Conservation (phyloP, 2,888 invertebrate genomes). For the Prosapia bicincta region DNA sequence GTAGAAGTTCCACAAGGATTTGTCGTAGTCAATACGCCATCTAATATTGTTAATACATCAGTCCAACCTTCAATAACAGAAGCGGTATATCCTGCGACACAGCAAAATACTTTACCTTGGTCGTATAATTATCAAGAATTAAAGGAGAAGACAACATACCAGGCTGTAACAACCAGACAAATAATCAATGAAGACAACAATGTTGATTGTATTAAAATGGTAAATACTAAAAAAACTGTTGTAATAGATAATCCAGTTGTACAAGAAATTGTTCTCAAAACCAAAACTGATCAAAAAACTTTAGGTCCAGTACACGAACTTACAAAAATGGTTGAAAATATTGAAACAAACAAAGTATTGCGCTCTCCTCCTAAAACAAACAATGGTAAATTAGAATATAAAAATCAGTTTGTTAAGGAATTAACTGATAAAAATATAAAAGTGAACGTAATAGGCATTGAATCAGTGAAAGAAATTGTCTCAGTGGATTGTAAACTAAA, state of each 20-base stretch:
- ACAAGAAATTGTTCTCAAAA: conserved; percentile 9
- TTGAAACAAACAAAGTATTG: background rate
- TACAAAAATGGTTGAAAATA: conserved; percentile 16
- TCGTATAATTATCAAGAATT: conserved; percentile 35
- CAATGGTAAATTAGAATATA: background rate
- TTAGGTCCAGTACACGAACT: background rate
- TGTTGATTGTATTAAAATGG: conserved; percentile 33
- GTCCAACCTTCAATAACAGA: background rate
- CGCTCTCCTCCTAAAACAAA: background rate
- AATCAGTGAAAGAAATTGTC: background rate
- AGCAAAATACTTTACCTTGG: conserved; percentile 24
- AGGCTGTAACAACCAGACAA: conserved; percentile 30
- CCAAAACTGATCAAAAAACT: background rate
- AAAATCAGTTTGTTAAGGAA: background rate
- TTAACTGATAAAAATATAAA: background rate
- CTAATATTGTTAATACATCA: background rate
- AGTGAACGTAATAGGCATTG: background rate
- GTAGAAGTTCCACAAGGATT: conserved; percentile 37
- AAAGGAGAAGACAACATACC: conserved; percentile 33
- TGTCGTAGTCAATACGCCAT: conserved; percentile 35
- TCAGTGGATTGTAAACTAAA: background rate
- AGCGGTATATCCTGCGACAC: conserved; percentile 6
- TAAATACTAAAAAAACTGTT: conserved; percentile 27
- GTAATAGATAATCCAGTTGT: conserved; percentile 21
- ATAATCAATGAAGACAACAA: conserved; percentile 32